phyloP scores from a whole-genome alignment of 2,113 vertebrate genomes.

The Corydoras maculifer region DNA sequence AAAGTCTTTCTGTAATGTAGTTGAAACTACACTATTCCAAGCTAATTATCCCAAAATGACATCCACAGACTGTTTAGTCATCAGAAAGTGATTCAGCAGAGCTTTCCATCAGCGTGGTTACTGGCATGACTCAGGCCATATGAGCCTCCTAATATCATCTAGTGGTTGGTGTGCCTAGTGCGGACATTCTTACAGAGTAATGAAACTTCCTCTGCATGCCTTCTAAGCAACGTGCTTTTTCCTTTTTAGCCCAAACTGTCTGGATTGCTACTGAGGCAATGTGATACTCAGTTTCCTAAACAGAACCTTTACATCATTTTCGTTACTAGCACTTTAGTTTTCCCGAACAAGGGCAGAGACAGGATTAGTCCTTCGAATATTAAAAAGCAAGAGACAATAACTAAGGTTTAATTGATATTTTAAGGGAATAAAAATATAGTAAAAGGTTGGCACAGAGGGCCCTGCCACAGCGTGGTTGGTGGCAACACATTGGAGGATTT shows the following conservation, averaged over 20 bases:
- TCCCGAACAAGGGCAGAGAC: too few species aligned
- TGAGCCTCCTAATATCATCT: constrained; percentile 33
- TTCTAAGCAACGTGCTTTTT: constrained; percentile 45
- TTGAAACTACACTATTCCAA: background rate
- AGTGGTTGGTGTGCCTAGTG: constrained; percentile 49
- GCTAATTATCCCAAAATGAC: constrained; percentile 46
- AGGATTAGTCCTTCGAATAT: too few species aligned
- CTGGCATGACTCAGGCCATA: constrained; percentile 33
- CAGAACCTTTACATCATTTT: background rate
- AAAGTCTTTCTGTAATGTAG: too few species aligned
- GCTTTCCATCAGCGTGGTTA: constrained; percentile 44
- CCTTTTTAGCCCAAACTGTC: constrained; percentile 31
- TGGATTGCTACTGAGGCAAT: constrained; percentile 3
- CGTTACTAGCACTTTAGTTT: too few species aligned
- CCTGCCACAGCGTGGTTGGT: constrained; percentile 2
- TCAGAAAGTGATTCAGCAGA: constrained; percentile 20
- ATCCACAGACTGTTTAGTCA: constrained; percentile 53
- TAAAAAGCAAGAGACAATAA: too few species aligned
- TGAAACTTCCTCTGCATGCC: constrained; percentile 55
- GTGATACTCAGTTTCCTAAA: background rate
- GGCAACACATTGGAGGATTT: constrained; percentile 1
- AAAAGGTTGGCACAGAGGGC: too few species aligned
- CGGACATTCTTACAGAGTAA: constrained; percentile 41
- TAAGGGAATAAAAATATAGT: too few species aligned
- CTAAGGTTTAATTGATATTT: too few species aligned